phyloP scores from a whole-genome alignment of 2,888 invertebrate species.

The Hydrotaea diabolus region DNA sequence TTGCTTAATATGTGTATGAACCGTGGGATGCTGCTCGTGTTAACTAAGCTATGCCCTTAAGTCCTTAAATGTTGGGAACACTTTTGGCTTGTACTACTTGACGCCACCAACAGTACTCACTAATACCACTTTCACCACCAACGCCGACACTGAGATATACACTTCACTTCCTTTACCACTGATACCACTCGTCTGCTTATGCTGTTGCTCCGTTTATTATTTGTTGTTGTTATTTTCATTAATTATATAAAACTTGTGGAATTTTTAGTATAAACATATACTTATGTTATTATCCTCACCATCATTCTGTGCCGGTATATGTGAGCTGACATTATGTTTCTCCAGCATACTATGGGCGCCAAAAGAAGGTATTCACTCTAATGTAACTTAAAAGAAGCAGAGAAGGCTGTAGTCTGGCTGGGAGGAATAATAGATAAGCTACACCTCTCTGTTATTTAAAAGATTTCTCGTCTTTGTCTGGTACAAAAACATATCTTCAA shows the following conservation, averaged over 20 bases:
- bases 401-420: no score
- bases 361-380: no score
- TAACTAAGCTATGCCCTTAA: conserved; percentile 19
- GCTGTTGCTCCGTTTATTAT: neutral
- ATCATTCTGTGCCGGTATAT: neutral
- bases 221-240: neutral
- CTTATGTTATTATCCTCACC: conserved; percentile 8
- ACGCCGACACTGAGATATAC: neutral
- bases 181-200: neutral
- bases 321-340: no score
- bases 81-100: neutral
- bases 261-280: neutral
- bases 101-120: neutral
- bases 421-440: no score
- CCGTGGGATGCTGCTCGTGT: neutral
- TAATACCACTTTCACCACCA: neutral
- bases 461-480: no score
- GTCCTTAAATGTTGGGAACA: neutral
- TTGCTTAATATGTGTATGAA: neutral
- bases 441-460: no score
- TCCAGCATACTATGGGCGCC: no score
- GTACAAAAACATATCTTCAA: no score
- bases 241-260: neutral
- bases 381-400: no score
- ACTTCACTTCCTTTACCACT: neutral